Conservation (phyloP, 2,797 vertebrate genomes). For the Pogonophryne albipinna region DNA sequence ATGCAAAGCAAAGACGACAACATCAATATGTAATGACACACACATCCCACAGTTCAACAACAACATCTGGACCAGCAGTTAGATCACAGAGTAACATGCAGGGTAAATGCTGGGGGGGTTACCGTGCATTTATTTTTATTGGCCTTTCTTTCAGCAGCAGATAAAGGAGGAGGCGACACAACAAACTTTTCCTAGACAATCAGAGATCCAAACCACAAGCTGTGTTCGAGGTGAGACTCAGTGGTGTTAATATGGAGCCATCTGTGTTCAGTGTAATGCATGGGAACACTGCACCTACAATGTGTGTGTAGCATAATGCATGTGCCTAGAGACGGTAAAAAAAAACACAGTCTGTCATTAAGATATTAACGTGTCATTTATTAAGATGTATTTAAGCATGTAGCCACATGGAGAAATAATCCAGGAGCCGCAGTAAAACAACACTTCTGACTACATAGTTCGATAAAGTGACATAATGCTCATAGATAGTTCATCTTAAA, state of each 20-base stretch:
- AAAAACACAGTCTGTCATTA: neutral
- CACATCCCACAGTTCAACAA: conserved; percentile 2
- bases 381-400: neutral
- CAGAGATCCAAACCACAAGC: neutral
- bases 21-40: conserved; percentile 22
- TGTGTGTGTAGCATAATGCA: neutral
- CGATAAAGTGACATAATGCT: neutral
- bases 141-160: neutral
- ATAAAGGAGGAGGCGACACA: neutral
- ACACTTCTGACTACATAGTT: no score
- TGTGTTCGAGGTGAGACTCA: neutral
- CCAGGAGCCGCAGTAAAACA: no score
- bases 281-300: no score
- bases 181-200: neutral
- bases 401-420: neutral
- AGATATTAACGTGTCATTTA: neutral
- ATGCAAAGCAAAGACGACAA: conserved; percentile 8
- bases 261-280: neutral
- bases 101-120: conserved; percentile 13
- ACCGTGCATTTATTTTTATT: neutral
- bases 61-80: conserved; percentile 30
- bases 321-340: neutral
- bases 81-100: conserved; percentile 29
- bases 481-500: no score
- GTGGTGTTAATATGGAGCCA: neutral